A percentile compares a stretch with the other conserved stretches of the same genome.
These are phyloP conservation scores for Octopus sinensis DNA, from an alignment of 1,140 invertebrate species.

Conservation along the genomic window DNA sequence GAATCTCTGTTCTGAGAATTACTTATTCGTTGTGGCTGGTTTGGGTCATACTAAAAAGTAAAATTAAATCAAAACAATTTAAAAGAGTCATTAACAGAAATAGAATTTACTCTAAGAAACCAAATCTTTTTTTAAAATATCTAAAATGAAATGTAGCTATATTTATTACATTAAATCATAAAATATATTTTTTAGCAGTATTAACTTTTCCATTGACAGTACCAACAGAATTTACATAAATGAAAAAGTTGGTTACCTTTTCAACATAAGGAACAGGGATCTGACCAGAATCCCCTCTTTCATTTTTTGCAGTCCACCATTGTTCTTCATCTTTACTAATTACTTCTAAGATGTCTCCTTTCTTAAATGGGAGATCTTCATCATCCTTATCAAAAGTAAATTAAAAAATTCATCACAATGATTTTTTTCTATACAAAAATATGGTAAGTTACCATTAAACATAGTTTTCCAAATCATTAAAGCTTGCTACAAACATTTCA, in stretches of 20 bases:
- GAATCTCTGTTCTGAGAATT: slow-evolving; percentile 1
- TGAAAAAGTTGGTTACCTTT: slow-evolving; percentile 38
- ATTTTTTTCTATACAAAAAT: too few relatives aligned
- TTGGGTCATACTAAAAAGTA: background rate
- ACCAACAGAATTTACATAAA: too few relatives aligned
- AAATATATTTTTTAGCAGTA: too few relatives aligned
- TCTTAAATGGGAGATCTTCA: slow-evolving; percentile 92
- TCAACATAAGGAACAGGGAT: slow-evolving; percentile 93
- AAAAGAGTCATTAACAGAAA: background rate
- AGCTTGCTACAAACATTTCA: too few relatives aligned
- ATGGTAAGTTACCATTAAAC: too few relatives aligned
- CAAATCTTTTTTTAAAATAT: too few relatives aligned
- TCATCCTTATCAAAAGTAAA: slow-evolving; percentile 66
- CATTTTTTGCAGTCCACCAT: slow-evolving; percentile 95
- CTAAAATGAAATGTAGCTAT: too few relatives aligned
- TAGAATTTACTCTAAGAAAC: too few relatives aligned
- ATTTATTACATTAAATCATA: too few relatives aligned
- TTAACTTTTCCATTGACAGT: too few relatives aligned
- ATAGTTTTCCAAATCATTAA: too few relatives aligned
- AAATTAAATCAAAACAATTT: background rate
- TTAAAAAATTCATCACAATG: too few relatives aligned
- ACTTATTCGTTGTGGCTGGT: background rate
- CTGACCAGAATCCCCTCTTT: slow-evolving; percentile 78
- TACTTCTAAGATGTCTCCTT: slow-evolving; percentile 88
- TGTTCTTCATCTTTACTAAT: slow-evolving; percentile 93